A percentile compares a stretch with the other conserved stretches of the same genome.
Evolutionary conservation across 2,888 invertebrate species (phyloP).

Genomic region (Platynereis dumerilii): DNA sequence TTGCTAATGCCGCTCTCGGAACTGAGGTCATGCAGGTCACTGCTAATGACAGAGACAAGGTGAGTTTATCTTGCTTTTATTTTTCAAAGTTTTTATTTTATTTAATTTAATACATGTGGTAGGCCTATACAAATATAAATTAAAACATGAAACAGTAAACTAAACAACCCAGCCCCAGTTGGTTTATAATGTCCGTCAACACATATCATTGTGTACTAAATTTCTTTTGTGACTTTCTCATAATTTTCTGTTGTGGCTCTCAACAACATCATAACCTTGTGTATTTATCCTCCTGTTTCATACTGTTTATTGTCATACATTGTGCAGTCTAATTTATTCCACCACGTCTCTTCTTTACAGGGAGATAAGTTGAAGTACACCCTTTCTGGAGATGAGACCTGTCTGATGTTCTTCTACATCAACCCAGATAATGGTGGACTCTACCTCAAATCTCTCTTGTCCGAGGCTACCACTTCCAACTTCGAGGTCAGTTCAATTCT

Average conservation of each 20-base stretch:
- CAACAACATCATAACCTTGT: too few relatives aligned
- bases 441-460: conserved; percentile 32
- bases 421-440: conserved; percentile 44
- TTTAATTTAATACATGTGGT: background rate
- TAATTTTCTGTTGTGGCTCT: too few relatives aligned
- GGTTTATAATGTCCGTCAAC: too few relatives aligned
- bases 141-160: too few relatives aligned
- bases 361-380: conserved; percentile 31
- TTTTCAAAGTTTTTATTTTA: background rate
- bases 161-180: too few relatives aligned
- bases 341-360: too few relatives aligned
- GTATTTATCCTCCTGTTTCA: too few relatives aligned
- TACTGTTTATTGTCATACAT: too few relatives aligned
- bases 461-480: conserved; percentile 34
- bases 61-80: conserved; percentile 35
- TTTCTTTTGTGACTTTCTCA: too few relatives aligned
- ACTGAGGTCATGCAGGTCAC: conserved; percentile 41
- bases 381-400: conserved; percentile 34
- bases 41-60: conserved; percentile 52
- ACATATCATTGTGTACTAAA: too few relatives aligned
- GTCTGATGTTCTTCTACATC: conserved; percentile 46
- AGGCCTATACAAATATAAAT: too few relatives aligned
- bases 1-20: conserved; percentile 37
- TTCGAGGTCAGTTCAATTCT: conserved; percentile 46
- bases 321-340: too few relatives aligned